Evolutionary conservation across 1,140 invertebrate species (phyloP), one percentile per base, ranked within the genome.

Genomic region (Choristoneura fumiferana): DNA sequence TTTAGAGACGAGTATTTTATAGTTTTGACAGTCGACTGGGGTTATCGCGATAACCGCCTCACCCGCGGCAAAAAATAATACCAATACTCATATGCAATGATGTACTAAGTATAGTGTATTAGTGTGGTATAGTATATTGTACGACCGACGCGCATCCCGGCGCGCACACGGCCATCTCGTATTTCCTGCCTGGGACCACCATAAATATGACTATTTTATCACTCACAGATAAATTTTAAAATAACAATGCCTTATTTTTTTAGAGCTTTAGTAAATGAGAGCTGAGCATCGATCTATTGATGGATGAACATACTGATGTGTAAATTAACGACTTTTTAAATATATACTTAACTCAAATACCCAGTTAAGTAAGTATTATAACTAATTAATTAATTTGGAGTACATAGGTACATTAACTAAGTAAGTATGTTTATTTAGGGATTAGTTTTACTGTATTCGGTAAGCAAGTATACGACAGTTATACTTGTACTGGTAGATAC

Each of bases 21-120:
- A 49, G 43, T 49, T 49, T 49, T 49, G 43, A 49, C 43, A 49
- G 43, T 49, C 43, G 43, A 13, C 12, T n/a, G 43, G 43, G 43
- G 43, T 49, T 49, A 49, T 49, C 43, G 43, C 43, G 17, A 33
- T 12, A 18, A 49, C 22, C 22, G 22, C 22, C 22, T 29, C 22
- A 29, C 43, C 18, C 43, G 18, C 43, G 29, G 43, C 43, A 49
- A 49, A 49, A 49, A 49, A 49, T 49, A 49, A 45, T 12, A 49
- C 43, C 22, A 29, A 49, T 17, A 22, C 43, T 49, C 22, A n/a
- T n/a, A 29, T 29, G 22, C 22, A 29, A 29, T 29, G 22, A n/a
- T n/a, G n/a, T n/a, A n/a, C n/a, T n/a, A n/a, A 40, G 39, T n/a
- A 17, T 12, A 40, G 1, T 2, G 1, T 1, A 8, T 43, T 43